Conservation (phyloP, 2,797 vertebrate genomes). For the Malurus leucopterus region DNA sequence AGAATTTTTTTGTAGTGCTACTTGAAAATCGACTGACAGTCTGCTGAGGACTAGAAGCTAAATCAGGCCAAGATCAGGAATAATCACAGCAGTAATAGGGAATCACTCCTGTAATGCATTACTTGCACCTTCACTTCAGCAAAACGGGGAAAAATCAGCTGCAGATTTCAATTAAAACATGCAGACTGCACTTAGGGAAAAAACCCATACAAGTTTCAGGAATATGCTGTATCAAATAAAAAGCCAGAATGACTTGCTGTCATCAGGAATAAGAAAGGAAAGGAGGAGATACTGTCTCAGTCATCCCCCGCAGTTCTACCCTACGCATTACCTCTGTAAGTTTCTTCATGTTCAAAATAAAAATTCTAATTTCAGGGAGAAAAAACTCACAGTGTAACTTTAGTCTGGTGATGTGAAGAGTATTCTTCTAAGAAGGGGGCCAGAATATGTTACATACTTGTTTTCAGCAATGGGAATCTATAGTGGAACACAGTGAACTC, state of each 20-base stretch:
- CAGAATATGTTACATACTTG: not conserved
- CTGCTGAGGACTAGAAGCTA: not conserved
- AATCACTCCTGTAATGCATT: not conserved
- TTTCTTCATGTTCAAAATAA: not conserved
- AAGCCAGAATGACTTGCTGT: not conserved
- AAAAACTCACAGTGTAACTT: not conserved
- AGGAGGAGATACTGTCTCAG: not conserved
- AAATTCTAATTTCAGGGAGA: not conserved
- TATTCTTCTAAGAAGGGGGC: not conserved
- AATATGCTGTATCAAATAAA: not conserved
- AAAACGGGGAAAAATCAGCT: not conserved
- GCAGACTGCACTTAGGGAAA: not conserved
- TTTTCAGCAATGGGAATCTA: not conserved
- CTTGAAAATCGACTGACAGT: not conserved
- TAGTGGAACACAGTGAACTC: not conserved
- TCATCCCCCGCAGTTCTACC: not conserved
- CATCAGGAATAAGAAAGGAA: not conserved
- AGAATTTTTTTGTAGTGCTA: not conserved
- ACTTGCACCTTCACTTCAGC: not conserved
- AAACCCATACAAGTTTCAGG: not conserved
- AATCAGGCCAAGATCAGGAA: not conserved
- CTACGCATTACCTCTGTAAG: rapidly evolving
- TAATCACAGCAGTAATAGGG: not conserved
- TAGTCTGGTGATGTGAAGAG: not conserved
- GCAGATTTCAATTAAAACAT: not conserved